Evolutionary conservation across 2,888 invertebrate species (phyloP), one percentile per base, ranked within the genome.

Genomic region (Eristalinus sepulchralis): DNA sequence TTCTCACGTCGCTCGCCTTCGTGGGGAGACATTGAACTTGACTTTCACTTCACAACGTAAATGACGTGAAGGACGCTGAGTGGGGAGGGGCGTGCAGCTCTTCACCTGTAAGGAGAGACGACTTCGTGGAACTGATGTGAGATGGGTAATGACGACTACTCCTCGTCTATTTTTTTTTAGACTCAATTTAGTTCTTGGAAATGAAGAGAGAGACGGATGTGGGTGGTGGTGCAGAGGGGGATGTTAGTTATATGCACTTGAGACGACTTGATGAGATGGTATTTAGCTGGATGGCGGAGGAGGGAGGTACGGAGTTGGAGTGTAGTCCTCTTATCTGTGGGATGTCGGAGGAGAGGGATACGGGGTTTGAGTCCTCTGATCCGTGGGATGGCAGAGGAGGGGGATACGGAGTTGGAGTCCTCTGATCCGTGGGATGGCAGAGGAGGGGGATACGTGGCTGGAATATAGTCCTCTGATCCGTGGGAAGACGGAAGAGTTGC

Each of bases 21-120:
- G 72, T 55, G 73, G 59, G 71, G 60, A 86, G 86, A 86, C 86
- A 83, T 78, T 86, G 86, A 86, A 86, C 86, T 86, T 86, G 86
- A 86, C 86, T 86, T 86, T 86, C 86, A 86, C 83, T 86, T 73
- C 78, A n/a, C n/a, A 79, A 67, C 70, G 59, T 24, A 73, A 77
- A 71, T 82, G 62, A 57, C 1, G 71, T 33, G 39, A 55, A 66
- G 71, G 59, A 72, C 53, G 62, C 62, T 64, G 53, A 27, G 24
- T 62, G 36, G 62, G 2, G 1, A 13, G 59, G 60, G 39, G 60
- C 33, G 62, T 55, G 53, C 34, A 64, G 64, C 64, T 68, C 67
- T 59, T 68, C 76, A 85, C 85, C 77, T 81, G 72, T 27, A 17
- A 36, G 36, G 68, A 24, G 47, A n/a, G 22, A 47, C 47, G 47